phyloP scores from a whole-genome alignment of 2,888 invertebrate species.

The Urechis unicinctus region DNA sequence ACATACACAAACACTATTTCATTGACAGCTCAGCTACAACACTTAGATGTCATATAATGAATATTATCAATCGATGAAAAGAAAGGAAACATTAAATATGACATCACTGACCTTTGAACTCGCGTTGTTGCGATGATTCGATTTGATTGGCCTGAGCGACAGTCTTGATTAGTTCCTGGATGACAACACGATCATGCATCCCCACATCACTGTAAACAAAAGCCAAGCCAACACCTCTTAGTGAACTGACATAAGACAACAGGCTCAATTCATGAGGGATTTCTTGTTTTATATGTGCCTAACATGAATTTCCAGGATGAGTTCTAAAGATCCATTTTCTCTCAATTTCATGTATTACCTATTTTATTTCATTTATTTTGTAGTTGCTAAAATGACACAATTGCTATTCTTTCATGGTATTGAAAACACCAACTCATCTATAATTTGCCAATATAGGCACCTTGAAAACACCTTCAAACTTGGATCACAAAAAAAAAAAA shows the following conservation, averaged over 20 bases:
- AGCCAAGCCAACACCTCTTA: no score
- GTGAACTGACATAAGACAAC: no score
- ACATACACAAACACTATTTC: not conserved
- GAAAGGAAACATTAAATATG: not conserved
- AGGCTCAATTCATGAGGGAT: no score
- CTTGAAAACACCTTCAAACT: not conserved
- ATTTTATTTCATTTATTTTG: not conserved
- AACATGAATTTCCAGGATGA: no score
- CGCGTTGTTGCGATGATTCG: conserved; percentile 74
- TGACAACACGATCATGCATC: conserved; percentile 82
- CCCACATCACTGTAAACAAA: conserved; percentile 80
- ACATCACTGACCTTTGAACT: conserved; percentile 70
- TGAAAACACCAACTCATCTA: no score
- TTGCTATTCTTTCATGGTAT: no score
- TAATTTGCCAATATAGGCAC: no score
- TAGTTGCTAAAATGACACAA: no score
- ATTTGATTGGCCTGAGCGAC: conserved; percentile 95
- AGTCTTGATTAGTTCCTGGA: conserved; percentile 95
- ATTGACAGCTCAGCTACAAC: not conserved
- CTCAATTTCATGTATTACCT: no score
- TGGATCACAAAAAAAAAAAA: not conserved
- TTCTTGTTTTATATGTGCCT: no score
- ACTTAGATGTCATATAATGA: not conserved
- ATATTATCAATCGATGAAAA: not conserved
- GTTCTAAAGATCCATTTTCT: no score